phyloP scores from a whole-genome alignment of 2,797 vertebrate genomes.

The Catostomus latipinnis region DNA sequence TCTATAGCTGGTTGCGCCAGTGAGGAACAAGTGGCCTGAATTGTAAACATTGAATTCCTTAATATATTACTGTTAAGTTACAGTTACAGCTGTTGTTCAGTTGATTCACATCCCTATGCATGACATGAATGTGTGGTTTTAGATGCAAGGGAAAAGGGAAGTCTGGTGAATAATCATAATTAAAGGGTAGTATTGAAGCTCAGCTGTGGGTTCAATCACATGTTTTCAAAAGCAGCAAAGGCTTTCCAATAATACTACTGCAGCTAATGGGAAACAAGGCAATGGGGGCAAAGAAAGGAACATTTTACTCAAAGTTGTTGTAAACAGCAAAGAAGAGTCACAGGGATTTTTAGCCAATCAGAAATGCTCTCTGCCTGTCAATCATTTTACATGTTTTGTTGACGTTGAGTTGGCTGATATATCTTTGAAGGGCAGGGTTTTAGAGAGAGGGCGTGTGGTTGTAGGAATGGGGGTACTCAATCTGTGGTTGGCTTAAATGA shows the following conservation, averaged over 20 bases:
- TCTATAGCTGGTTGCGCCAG: background rate
- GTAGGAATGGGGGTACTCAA: no score
- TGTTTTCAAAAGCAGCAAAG: conserved; percentile 21
- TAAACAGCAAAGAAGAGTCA: background rate
- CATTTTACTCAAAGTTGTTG: conserved; percentile 26
- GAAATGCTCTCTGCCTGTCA: background rate
- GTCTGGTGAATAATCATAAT: conserved; percentile 59
- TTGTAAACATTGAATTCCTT: background rate
- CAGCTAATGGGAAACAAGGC: conserved; percentile 12
- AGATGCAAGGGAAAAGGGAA: conserved; percentile 60
- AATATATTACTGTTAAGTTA: background rate
- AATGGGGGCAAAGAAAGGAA: conserved; percentile 1
- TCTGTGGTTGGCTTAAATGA: no score
- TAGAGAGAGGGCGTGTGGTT: background rate
- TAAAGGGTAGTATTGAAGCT: conserved; percentile 12
- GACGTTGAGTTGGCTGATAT: background rate
- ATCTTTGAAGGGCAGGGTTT: background rate
- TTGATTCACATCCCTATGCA: background rate
- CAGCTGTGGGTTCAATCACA: conserved; percentile 31
- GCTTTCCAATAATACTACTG: conserved; percentile 21
- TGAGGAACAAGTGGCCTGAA: background rate
- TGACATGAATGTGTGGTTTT: conserved; percentile 9
- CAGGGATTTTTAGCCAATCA: background rate
- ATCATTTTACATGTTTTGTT: background rate
- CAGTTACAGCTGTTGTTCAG: background rate